phyloP scores from a whole-genome alignment of 2,888 invertebrate genomes.

The Cataglyphis altisquamis region DNA sequence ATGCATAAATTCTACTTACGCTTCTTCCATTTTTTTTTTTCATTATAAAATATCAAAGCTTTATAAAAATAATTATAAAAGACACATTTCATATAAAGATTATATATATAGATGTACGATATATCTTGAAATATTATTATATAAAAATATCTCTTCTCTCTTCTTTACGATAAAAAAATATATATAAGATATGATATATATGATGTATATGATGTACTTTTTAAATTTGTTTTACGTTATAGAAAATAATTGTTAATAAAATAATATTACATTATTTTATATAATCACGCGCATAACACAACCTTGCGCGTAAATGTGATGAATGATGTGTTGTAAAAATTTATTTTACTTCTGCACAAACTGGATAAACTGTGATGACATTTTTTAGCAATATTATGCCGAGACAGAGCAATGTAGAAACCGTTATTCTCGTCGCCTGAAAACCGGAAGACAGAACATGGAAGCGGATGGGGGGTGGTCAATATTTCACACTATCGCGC shows the following conservation, averaged over 20 bases:
- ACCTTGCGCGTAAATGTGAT: neutral
- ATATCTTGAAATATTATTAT: constrained; percentile 11
- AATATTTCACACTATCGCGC: constrained; percentile 51
- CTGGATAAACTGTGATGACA: neutral
- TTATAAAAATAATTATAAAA: constrained; percentile 18
- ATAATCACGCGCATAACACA: neutral
- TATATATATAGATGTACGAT: neutral
- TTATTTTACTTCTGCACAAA: neutral
- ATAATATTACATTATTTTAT: neutral
- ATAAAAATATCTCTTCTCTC: neutral
- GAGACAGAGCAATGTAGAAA: neutral
- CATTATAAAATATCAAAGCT: constrained; percentile 28
- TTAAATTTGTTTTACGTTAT: neutral
- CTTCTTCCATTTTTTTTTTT: neutral
- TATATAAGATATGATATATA: too few species aligned
- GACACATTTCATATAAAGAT: neutral
- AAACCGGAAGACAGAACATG: constrained; percentile 8
- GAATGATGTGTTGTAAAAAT: neutral
- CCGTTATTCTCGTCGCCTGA: constrained; percentile 5
- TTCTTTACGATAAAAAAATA: neutral
- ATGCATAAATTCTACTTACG: constrained; percentile 26
- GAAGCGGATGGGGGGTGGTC: constrained; percentile 16
- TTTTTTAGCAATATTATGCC: neutral
- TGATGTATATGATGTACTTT: neutral
- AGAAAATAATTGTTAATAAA: neutral